Evolutionary conservation across 2,888 invertebrate genomes (phyloP).

Genomic region (Germaria angustata): DNA sequence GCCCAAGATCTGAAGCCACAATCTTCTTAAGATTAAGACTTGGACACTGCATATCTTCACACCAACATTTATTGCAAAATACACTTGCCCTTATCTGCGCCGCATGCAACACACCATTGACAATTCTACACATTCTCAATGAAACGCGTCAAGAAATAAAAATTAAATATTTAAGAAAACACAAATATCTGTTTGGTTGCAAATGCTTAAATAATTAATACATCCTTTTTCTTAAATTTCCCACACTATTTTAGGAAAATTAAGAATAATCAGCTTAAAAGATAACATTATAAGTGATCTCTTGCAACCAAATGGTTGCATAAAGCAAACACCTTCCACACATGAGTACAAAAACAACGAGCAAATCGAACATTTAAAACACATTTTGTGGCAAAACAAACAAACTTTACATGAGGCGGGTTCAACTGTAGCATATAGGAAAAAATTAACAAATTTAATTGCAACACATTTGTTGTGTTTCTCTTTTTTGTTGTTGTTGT

Average conservation of each 20-base stretch:
- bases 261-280: constrained; percentile 55
- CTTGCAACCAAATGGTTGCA: constrained; percentile 52
- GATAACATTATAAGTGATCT: constrained; percentile 60
- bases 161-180: too few relatives aligned
- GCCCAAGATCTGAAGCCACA: too few relatives aligned
- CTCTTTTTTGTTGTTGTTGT: neutral
- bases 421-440: neutral
- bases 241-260: constrained; percentile 57
- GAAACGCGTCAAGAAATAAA: too few relatives aligned
- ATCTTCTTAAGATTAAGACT: too few relatives aligned
- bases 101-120: too few relatives aligned
- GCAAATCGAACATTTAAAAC: constrained; percentile 2
- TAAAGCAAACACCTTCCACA: constrained; percentile 41
- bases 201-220: too few relatives aligned
- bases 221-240: constrained; percentile 23
- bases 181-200: too few relatives aligned
- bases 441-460: constrained; percentile 59
- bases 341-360: constrained; percentile 10
- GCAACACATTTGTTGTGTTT: constrained; percentile 51
- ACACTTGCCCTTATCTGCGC: too few relatives aligned
- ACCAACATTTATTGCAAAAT: too few relatives aligned
- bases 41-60: too few relatives aligned
- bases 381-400: constrained; percentile 14
- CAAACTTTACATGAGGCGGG: constrained; percentile 37
- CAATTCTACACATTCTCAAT: too few relatives aligned